Percentiles rank a stretch among this genome's conserved stretches.
Conservation (phyloP, 2,888 invertebrate genomes). For the Dasysyrphus albostriatus region DNA sequence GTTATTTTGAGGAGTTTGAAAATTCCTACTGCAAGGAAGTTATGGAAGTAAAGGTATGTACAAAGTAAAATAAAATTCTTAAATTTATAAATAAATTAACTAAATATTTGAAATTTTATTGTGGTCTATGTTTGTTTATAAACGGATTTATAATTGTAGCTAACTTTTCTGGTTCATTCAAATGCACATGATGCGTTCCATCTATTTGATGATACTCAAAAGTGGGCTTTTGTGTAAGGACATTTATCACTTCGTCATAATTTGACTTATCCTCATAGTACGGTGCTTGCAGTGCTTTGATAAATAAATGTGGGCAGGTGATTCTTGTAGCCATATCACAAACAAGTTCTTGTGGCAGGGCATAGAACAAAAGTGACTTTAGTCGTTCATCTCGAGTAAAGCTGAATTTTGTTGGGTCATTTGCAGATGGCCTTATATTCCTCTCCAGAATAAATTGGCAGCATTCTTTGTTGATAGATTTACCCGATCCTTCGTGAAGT, state of each 20-base stretch:
- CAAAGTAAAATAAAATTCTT: not conserved
- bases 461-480: slow-evolving; percentile 86
- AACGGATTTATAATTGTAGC: slow-evolving; percentile 86
- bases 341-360: slow-evolving; percentile 84
- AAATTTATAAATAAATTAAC: slow-evolving; percentile 18
- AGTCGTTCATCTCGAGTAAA: slow-evolving; percentile 88
- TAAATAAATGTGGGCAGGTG: slow-evolving; percentile 87
- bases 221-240: slow-evolving; percentile 84
- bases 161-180: slow-evolving; percentile 87
- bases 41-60: too few relatives aligned
- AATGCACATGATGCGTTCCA: slow-evolving; percentile 91
- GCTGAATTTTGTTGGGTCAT: slow-evolving; percentile 86
- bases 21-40: too few relatives aligned
- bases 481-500: slow-evolving; percentile 85
- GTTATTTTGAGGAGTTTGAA: too few relatives aligned
- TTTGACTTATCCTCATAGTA: slow-evolving; percentile 85
- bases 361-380: slow-evolving; percentile 82
- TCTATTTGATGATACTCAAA: slow-evolving; percentile 87
- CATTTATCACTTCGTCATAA: slow-evolving; percentile 85
- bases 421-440: slow-evolving; percentile 85
- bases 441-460: slow-evolving; percentile 86
- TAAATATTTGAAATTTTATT: slow-evolving; percentile 32
- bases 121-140: slow-evolving; percentile 81
- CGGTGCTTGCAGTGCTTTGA: slow-evolving; percentile 86
- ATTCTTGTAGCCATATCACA: slow-evolving; percentile 86